Percentiles rank a stretch among this genome's conserved stretches.
Conservation (phyloP, 2,113 vertebrate genomes). For the Clarias magur region DNA sequence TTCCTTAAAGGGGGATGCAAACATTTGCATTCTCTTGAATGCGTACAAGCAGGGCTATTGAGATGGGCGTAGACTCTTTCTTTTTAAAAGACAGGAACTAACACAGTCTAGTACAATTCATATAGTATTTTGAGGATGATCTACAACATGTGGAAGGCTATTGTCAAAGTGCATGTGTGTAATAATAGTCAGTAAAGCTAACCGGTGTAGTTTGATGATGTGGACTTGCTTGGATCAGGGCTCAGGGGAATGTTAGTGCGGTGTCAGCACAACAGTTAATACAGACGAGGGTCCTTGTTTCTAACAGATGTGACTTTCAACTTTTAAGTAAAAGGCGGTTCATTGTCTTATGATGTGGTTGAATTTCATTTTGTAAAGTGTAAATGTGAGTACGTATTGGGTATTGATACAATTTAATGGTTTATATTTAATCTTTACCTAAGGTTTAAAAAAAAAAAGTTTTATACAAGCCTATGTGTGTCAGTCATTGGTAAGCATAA, state of each 20-base stretch:
- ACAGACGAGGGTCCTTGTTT: slow-evolving; percentile 40
- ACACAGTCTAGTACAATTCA: background rate
- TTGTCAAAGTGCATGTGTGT: background rate
- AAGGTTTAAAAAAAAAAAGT: too few relatives aligned
- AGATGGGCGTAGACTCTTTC: background rate
- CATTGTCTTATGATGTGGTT: background rate
- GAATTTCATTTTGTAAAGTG: background rate
- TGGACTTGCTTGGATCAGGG: slow-evolving; percentile 50
- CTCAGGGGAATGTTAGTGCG: slow-evolving; percentile 22
- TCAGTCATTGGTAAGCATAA: background rate
- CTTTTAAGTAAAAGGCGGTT: background rate
- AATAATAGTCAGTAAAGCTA: slow-evolving; percentile 13
- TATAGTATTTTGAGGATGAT: background rate
- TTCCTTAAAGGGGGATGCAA: background rate
- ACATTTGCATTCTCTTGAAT: background rate
- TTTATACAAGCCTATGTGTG: background rate
- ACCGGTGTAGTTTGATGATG: slow-evolving; percentile 28
- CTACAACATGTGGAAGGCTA: background rate
- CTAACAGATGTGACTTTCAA: slow-evolving; percentile 24
- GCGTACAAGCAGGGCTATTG: background rate
- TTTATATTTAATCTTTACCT: background rate
- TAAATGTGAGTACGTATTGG: background rate
- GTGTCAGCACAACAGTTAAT: slow-evolving; percentile 50
- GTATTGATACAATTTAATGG: background rate
- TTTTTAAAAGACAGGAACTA: background rate